These are phyloP conservation scores for Oscheius myriophilus DNA, from an alignment of 2,888 invertebrate species.

Conservation along the genomic window DNA sequence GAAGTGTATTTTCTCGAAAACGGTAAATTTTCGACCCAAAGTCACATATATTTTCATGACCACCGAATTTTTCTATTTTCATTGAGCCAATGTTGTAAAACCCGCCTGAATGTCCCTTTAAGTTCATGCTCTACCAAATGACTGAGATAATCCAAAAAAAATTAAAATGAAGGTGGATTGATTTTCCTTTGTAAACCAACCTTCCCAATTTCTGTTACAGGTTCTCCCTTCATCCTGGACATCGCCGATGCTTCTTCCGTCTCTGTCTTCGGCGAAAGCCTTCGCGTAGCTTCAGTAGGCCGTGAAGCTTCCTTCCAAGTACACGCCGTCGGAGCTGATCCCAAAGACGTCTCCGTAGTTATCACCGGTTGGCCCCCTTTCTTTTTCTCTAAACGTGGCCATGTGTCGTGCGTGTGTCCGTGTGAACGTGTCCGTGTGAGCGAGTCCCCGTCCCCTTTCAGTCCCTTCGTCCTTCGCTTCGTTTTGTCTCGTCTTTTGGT, in stretches of 20 bases:
- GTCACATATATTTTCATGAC: too few species aligned
- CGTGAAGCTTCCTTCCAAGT: constrained; percentile 77
- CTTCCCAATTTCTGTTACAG: constrained; percentile 60
- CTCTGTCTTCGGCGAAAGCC: constrained; percentile 77
- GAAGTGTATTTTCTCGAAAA: too few species aligned
- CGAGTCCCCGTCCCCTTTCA: constrained; percentile 18
- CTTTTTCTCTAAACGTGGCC: constrained; percentile 6
- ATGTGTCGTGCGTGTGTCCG: constrained; percentile 12
- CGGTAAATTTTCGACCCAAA: too few species aligned
- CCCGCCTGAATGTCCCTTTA: too few species aligned
- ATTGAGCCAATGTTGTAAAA: too few species aligned
- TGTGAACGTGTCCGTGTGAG: constrained; percentile 18
- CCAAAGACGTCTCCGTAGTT: constrained; percentile 70
- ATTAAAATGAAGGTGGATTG: neutral
- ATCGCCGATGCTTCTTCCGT: constrained; percentile 74
- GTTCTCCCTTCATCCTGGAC: constrained; percentile 72
- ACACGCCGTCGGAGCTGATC: constrained; percentile 72
- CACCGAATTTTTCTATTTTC: too few species aligned
- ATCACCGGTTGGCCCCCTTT: constrained; percentile 69
- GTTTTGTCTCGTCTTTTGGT: constrained; percentile 29
- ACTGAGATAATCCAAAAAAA: too few species aligned
- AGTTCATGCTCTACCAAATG: too few species aligned
- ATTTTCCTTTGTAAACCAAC: too few species aligned
- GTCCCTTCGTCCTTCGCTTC: constrained; percentile 13
- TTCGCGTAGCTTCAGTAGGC: constrained; percentile 76